Conservation (phyloP, 1,140 invertebrate genomes). For the Potamilus streckersoni region DNA sequence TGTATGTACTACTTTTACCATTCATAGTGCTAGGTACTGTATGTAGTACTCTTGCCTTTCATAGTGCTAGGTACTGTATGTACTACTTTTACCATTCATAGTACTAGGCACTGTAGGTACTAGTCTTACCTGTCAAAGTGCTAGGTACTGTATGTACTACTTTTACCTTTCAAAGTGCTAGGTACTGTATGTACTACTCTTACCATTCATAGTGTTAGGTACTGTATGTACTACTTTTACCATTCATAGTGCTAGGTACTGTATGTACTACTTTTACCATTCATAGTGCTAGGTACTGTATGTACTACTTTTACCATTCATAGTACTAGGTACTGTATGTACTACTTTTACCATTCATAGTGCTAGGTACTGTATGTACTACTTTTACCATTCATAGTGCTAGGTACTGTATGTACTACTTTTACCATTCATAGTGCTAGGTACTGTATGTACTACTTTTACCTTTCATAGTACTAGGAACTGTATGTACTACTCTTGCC, state of each 20-base stretch:
- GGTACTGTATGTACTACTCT: constrained; percentile 23
- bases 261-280: not conserved
- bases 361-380: too few species aligned
- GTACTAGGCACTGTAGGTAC: constrained; percentile 27
- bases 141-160: too few species aligned
- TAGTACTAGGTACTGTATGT: constrained; percentile 28
- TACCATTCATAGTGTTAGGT: too few species aligned
- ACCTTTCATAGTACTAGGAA: constrained; percentile 39
- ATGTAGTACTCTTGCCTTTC: not conserved
- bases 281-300: too few species aligned
- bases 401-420: constrained; percentile 25
- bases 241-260: constrained; percentile 36
- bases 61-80: too few species aligned
- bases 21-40: constrained; percentile 34
- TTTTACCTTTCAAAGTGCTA: constrained; percentile 33
- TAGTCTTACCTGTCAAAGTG: too few species aligned
- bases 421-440: too few species aligned
- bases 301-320: constrained; percentile 28
- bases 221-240: constrained; percentile 6
- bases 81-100: constrained; percentile 29
- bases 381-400: constrained; percentile 31
- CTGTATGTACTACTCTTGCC: constrained; percentile 1
- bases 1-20: constrained; percentile 16
- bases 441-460: not conserved
- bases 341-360: not conserved